These are phyloP conservation scores for Cottoperca gobio DNA, from an alignment of 2,797 vertebrate species.

Conservation along the genomic window DNA sequence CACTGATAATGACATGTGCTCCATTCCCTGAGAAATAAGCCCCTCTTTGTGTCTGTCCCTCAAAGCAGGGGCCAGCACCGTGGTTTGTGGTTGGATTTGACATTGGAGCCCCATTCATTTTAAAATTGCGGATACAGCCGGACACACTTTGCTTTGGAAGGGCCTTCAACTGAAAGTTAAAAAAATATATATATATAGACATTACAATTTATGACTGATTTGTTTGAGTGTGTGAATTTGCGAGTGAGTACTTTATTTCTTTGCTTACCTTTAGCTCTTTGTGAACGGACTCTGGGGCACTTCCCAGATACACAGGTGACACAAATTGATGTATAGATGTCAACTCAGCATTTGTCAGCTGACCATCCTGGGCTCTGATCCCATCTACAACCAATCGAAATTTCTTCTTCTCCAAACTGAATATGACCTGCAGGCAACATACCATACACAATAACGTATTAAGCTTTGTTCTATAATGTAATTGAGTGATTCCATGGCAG, in stretches of 20 bases:
- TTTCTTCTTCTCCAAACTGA: constrained; percentile 86
- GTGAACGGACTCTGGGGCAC: constrained; percentile 76
- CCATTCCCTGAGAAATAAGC: constrained; percentile 91
- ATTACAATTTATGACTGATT: background rate
- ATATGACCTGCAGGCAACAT: constrained; percentile 82
- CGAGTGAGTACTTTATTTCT: background rate
- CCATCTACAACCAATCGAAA: constrained; percentile 89
- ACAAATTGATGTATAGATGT: constrained; percentile 78
- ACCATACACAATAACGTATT: background rate
- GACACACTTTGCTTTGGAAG: constrained; percentile 89
- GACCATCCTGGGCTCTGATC: constrained; percentile 87
- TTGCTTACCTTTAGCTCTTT: constrained; percentile 78
- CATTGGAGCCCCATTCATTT: constrained; percentile 85
- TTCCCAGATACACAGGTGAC: constrained; percentile 87
- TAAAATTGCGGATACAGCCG: constrained; percentile 92
- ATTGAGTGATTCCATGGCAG: background rate
- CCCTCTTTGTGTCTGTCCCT: constrained; percentile 85
- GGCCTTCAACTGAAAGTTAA: constrained; percentile 80
- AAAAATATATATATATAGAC: background rate
- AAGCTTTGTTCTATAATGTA: background rate
- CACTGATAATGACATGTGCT: constrained; percentile 88
- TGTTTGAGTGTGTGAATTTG: background rate
- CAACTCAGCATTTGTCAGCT: constrained; percentile 74
- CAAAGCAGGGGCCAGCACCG: constrained; percentile 88
- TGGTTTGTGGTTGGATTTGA: constrained; percentile 78